These are phyloP conservation scores for Pteromalus puparum DNA, from an alignment of 1,140 invertebrate genomes.

Conservation along the genomic window DNA sequence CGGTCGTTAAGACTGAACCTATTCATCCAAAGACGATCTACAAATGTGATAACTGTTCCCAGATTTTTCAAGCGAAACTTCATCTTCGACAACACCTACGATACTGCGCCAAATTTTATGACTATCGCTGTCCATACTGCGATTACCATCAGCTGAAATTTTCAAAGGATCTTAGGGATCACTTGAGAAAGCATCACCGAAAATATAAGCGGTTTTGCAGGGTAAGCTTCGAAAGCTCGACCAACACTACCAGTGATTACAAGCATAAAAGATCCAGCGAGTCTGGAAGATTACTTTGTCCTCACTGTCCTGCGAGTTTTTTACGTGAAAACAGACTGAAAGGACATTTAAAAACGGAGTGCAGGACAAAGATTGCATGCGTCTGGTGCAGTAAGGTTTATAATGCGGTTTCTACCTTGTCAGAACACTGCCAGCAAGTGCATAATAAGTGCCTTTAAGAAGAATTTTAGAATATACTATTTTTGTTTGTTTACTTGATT, in stretches of 20 bases:
- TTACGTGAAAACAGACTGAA: constrained; percentile 47
- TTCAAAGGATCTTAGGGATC: background rate
- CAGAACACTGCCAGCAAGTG: too few relatives aligned
- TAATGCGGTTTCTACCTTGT: too few relatives aligned
- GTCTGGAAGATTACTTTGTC: constrained; percentile 35
- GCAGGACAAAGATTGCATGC: constrained; percentile 51
- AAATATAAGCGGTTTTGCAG: background rate
- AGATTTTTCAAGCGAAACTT: background rate
- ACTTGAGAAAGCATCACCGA: background rate
- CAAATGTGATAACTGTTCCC: background rate
- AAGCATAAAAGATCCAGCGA: background rate
- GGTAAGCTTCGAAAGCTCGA: background rate
- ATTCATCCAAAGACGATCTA: background rate
- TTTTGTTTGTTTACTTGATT: too few relatives aligned
- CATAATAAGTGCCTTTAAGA: too few relatives aligned
- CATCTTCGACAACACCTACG: background rate
- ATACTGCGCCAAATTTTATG: background rate
- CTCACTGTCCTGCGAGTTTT: constrained; percentile 57
- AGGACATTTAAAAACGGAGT: constrained; percentile 67
- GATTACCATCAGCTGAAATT: background rate
- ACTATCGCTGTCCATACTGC: constrained; percentile 24
- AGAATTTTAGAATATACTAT: too few relatives aligned
- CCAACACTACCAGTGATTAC: background rate
- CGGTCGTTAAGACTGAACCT: background rate
- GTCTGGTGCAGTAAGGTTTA: background rate